A percentile compares a stretch with the other conserved stretches of the same genome.
Evolutionary conservation across 2,797 vertebrate genomes (phyloP).

Genomic region (Gallinago nigripennis): DNA sequence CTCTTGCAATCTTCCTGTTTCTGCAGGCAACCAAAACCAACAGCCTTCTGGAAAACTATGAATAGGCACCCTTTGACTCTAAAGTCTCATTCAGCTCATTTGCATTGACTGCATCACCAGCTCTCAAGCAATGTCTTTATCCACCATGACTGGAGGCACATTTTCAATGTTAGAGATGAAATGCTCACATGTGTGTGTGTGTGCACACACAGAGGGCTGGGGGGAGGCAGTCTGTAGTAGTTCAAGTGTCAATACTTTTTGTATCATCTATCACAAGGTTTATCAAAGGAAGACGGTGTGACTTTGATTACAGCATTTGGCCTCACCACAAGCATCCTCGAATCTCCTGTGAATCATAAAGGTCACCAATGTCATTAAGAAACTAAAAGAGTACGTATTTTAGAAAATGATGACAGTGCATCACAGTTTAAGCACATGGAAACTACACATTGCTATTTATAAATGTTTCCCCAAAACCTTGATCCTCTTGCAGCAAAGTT

Average conservation of each 20-base stretch:
- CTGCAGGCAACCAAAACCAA: not conserved
- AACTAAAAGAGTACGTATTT: not conserved
- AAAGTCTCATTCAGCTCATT: not conserved
- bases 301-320: not conserved
- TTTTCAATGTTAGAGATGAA: not conserved
- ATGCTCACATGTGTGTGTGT: rapidly evolving
- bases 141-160: not conserved
- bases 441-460: not conserved
- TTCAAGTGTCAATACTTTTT: not conserved
- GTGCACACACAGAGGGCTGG: no score
- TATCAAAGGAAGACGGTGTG: not conserved
- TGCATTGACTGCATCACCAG: not conserved
- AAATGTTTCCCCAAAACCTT: not conserved
- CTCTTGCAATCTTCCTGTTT: not conserved
- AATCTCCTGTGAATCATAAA: not conserved
- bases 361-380: not conserved
- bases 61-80: not conserved
- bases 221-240: not conserved
- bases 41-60: not conserved
- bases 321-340: not conserved
- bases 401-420: not conserved
- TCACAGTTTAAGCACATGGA: not conserved
- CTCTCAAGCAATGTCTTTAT: not conserved
- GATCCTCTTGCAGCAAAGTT: not conserved
- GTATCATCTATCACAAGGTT: not conserved